These are phyloP conservation scores for Eciton burchellii DNA, from an alignment of 1,140 invertebrate species.

Conservation along the genomic window DNA sequence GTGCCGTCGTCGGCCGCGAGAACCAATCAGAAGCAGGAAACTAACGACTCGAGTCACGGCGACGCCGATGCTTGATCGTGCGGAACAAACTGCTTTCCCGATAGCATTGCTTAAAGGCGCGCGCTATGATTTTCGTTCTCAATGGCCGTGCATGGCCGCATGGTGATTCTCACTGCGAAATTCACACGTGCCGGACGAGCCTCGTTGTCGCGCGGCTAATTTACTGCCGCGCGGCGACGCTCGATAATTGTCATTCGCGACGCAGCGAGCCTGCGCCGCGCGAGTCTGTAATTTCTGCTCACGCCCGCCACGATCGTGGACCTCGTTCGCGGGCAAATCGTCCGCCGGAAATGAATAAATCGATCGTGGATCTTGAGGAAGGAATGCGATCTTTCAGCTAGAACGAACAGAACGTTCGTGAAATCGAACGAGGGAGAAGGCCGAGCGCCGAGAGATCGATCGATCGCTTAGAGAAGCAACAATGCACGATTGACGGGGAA, in stretches of 20 bases:
- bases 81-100: slow-evolving; percentile 65
- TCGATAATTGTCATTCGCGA: slow-evolving; percentile 57
- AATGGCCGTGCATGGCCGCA: slow-evolving; percentile 45
- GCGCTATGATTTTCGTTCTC: slow-evolving; percentile 40
- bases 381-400: no score
- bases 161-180: slow-evolving; percentile 46
- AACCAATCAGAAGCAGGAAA: slow-evolving; percentile 61
- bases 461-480: no score
- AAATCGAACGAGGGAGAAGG: no score
- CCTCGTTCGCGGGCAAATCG: slow-evolving; percentile 7
- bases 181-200: slow-evolving; percentile 34
- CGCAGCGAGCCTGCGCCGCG: slow-evolving; percentile 7
- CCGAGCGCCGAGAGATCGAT: no score
- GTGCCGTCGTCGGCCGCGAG: slow-evolving; percentile 5
- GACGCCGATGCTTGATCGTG: slow-evolving; percentile 54
- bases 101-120: slow-evolving; percentile 58
- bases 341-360: slow-evolving; percentile 10
- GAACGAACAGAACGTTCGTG: no score
- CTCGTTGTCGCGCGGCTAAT: slow-evolving; percentile 45
- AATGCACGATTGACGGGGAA: no score
- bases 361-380: background rate
- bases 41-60: slow-evolving; percentile 36
- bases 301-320: slow-evolving; percentile 30
- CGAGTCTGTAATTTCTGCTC: slow-evolving; percentile 47
- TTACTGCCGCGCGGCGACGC: slow-evolving; percentile 45